Conservation (phyloP, 2,888 invertebrate genomes). For the Dryocosmus kuriphilus region DNA sequence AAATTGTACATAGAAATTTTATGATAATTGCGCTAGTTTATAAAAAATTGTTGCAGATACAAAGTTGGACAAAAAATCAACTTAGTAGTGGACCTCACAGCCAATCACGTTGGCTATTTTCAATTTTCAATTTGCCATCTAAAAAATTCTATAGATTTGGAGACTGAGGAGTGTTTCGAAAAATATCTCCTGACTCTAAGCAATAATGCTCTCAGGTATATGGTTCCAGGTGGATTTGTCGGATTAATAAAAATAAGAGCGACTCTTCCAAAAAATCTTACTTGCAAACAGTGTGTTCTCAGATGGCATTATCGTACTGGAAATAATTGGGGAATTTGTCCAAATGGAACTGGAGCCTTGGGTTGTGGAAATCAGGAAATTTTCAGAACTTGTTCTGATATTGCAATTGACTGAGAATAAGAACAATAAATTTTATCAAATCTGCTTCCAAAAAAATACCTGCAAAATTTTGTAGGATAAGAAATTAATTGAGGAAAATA, state of each 20-base stretch:
- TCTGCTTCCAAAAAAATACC: too few relatives aligned
- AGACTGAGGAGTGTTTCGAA: slow-evolving; percentile 80
- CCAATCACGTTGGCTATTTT: slow-evolving; percentile 79
- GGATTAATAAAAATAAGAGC: slow-evolving; percentile 66
- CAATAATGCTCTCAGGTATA: slow-evolving; percentile 69
- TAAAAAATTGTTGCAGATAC: slow-evolving; percentile 64
- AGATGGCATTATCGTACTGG: slow-evolving; percentile 80
- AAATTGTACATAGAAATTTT: neutral
- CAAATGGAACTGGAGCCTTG: slow-evolving; percentile 69
- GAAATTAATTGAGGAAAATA: too few relatives aligned
- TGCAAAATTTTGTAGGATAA: too few relatives aligned
- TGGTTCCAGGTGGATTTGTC: slow-evolving; percentile 54
- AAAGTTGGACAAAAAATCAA: slow-evolving; percentile 64
- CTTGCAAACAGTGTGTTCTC: slow-evolving; percentile 80
- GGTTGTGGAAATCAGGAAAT: slow-evolving; percentile 80
- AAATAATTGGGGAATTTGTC: slow-evolving; percentile 79
- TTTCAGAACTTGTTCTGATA: slow-evolving; percentile 79
- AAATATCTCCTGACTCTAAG: slow-evolving; percentile 72
- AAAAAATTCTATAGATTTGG: slow-evolving; percentile 71
- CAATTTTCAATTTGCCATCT: slow-evolving; percentile 79
- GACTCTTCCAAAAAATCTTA: slow-evolving; percentile 76
- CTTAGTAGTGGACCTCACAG: slow-evolving; percentile 75
- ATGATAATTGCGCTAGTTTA: neutral
- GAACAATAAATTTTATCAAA: neutral
- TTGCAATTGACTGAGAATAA: slow-evolving; percentile 64